Conservation (phyloP, 2,888 invertebrate species). For the Drosophila anceps region DNA sequence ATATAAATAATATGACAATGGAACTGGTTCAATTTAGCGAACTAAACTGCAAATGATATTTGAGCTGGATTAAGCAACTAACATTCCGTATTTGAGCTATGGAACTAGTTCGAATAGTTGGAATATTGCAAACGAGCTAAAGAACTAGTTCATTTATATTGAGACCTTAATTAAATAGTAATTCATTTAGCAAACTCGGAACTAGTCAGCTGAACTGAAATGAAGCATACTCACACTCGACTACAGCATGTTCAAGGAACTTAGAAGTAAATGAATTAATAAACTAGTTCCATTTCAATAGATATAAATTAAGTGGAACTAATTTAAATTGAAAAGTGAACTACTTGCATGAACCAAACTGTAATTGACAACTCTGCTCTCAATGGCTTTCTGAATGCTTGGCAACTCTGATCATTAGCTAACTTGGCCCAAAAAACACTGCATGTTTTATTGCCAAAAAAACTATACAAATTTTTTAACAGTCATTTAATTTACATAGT, state of each 20-base stretch:
- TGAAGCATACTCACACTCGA: not conserved
- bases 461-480: constrained; percentile 32
- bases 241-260: not conserved
- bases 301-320: not conserved
- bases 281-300: not conserved
- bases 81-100: not conserved
- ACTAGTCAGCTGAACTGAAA: not conserved
- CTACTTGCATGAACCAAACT: too few relatives aligned
- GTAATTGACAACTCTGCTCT: not conserved
- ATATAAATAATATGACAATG: not conserved
- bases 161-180: not conserved
- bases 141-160: not conserved
- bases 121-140: too few relatives aligned
- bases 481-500: constrained; percentile 61
- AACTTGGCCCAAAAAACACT: constrained; percentile 9
- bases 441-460: constrained; percentile 26
- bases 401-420: constrained; percentile 14
- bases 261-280: not conserved
- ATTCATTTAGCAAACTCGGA: not conserved
- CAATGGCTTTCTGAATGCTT: not conserved
- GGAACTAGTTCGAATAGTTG: not conserved
- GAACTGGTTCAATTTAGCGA: not conserved
- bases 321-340: not conserved
- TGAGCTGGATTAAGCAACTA: not conserved
- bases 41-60: not conserved